Evolutionary conservation across 1,140 invertebrate genomes (phyloP).

Genomic region (Meloidogyne exigua): DNA sequence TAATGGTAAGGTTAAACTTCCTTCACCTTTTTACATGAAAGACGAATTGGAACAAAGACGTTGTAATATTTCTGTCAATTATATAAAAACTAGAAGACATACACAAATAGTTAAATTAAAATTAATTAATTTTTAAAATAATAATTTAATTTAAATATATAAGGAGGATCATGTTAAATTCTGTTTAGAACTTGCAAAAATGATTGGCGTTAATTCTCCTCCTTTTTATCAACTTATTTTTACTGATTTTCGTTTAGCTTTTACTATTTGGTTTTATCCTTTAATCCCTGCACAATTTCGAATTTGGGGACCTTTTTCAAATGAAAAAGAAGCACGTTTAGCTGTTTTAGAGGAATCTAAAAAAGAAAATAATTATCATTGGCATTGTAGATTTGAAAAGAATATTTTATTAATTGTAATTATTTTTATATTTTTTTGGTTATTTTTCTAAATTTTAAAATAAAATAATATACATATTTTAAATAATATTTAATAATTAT

Average conservation of each 20-base stretch:
- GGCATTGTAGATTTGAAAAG: background rate
- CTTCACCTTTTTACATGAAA: constrained; percentile 38
- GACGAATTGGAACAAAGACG: constrained; percentile 32
- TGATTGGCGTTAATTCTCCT: constrained; percentile 19
- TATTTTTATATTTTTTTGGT: constrained; percentile 1
- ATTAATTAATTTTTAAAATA: background rate
- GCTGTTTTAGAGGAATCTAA: background rate
- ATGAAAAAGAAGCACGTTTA: background rate
- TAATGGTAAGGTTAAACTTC: constrained; percentile 30
- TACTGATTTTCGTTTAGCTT: constrained; percentile 4
- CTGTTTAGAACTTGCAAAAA: constrained; percentile 6
- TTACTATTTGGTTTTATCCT: constrained; percentile 11
- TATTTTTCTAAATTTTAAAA: background rate
- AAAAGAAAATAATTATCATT: constrained; percentile 2
- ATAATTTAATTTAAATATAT: background rate
- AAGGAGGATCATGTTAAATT: constrained; percentile 24
- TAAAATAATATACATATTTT: background rate
- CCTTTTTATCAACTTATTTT: constrained; percentile 10
- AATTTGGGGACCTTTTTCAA: constrained; percentile 4
- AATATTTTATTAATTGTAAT: background rate
- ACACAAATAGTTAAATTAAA: constrained; percentile 26
- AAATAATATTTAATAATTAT: background rate
- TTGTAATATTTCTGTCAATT: constrained; percentile 31
- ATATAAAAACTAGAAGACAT: constrained; percentile 39
- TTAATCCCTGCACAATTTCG: background rate